Conservation (phyloP, 2,113 vertebrate genomes). For the Rattus rattus region DNA sequence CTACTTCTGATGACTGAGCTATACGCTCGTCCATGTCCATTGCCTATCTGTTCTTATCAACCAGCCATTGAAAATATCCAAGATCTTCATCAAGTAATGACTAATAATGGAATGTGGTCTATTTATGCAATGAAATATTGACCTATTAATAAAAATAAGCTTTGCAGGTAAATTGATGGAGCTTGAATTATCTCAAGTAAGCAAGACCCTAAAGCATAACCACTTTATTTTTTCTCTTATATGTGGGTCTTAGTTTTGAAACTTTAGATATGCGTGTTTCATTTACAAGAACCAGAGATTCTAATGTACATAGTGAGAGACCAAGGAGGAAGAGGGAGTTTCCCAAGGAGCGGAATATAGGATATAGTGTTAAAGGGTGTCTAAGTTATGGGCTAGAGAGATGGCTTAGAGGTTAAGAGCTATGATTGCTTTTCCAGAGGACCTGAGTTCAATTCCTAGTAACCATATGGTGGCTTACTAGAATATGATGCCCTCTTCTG, state of each 20-base stretch:
- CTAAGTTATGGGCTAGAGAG: too few species aligned
- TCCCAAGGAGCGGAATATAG: background rate
- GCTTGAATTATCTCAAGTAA: background rate
- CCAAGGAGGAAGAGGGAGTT: background rate
- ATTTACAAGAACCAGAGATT: background rate
- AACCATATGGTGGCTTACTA: too few species aligned
- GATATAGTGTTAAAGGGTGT: background rate
- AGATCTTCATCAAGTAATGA: background rate
- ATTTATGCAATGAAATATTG: background rate
- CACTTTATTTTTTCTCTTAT: background rate
- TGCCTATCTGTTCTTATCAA: background rate
- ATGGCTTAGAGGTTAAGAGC: too few species aligned
- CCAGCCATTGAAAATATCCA: background rate
- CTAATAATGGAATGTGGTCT: background rate
- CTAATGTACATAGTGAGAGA: background rate
- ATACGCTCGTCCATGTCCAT: background rate
- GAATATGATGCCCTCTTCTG: too few species aligned
- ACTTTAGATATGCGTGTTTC: background rate
- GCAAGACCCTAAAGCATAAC: background rate
- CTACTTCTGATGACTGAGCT: background rate
- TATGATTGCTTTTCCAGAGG: too few species aligned
- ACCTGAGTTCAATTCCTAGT: too few species aligned
- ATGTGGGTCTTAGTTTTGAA: background rate
- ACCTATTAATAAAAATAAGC: background rate
- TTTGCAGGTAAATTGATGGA: background rate